Evolutionary conservation across 2,888 invertebrate genomes (phyloP), one percentile per base, ranked within the genome.

Genomic region (Lobophora halterata): DNA sequence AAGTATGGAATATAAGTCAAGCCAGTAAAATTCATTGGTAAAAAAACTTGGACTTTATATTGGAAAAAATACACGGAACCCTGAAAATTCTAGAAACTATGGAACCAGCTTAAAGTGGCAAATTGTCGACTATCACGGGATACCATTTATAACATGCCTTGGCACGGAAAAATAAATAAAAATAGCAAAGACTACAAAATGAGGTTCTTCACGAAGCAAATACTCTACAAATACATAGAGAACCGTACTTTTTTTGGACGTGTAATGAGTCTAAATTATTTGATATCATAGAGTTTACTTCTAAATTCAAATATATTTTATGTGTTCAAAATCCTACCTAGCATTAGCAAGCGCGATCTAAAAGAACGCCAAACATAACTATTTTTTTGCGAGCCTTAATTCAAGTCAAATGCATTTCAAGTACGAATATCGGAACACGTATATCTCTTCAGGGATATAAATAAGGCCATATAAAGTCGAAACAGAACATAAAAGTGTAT

Each of bases 81-180:
- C 30, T 36, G 17, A 34, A 25, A 19, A 35, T 19, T 23, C 28
- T 6, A 3, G 21, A 11, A 31, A 26, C 23, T 30, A 18, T n/a
- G 10, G 10, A 34, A 30, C 21, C 17, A 23, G 20, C 32, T 40
- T 20, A 12, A 40, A 17, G 25, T 25, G 25, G 33, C 36, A 41
- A 46, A 46, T 46, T 41, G 40, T 46, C 20, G 20, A 14, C 21
- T 26, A 40, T 37, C 45, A 46, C 29, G 40, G 33, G 26, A 33
- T 34, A 12, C 23, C 16, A 46, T 41, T 41, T 24, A 46, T 41
- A 33, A 16, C 23, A 30, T 13, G 35, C 25, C 17, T 21, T 30
- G 16, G 12, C 28, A 23, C 8, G 13, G 36, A 19, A 21, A 21
- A 9, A 14, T 25, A 19, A n/a, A n/a, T n/a, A n/a, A n/a, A n/a